Evolutionary conservation across 1,140 invertebrate genomes (phyloP).

Genomic region (Uloborus diversus): DNA sequence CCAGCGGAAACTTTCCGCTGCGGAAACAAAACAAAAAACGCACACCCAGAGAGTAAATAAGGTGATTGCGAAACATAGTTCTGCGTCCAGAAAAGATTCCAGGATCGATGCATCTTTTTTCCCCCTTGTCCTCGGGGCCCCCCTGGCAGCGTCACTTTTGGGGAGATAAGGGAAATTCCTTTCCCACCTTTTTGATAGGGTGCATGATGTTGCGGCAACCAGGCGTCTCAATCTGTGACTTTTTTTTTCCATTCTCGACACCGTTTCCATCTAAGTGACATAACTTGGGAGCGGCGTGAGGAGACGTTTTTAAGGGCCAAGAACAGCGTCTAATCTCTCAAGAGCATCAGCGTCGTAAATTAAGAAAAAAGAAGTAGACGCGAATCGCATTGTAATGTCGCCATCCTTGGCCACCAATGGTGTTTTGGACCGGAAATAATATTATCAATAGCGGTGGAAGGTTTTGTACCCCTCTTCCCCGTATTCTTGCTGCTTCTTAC

Average conservation of each 20-base stretch:
- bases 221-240: constrained; percentile 22
- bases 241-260: neutral
- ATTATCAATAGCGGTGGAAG: too few species aligned
- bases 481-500: too few species aligned
- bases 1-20: too few species aligned
- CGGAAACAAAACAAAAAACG: too few species aligned
- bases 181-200: neutral
- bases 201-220: neutral
- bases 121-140: neutral
- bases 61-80: neutral
- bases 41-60: neutral
- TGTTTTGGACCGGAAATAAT: too few species aligned
- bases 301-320: constrained; percentile 12
- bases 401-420: neutral
- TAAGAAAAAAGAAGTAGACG: neutral
- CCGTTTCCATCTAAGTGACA: constrained; percentile 10
- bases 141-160: neutral
- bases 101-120: neutral
- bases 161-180: constrained; percentile 22
- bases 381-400: neutral
- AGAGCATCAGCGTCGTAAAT: constrained; percentile 31
- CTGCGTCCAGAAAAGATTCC: neutral
- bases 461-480: too few species aligned
- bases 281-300: constrained; percentile 10
- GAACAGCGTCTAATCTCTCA: constrained; percentile 23